Conservation (phyloP, 2,113 vertebrate genomes). For the Aegotheles bennettii region DNA sequence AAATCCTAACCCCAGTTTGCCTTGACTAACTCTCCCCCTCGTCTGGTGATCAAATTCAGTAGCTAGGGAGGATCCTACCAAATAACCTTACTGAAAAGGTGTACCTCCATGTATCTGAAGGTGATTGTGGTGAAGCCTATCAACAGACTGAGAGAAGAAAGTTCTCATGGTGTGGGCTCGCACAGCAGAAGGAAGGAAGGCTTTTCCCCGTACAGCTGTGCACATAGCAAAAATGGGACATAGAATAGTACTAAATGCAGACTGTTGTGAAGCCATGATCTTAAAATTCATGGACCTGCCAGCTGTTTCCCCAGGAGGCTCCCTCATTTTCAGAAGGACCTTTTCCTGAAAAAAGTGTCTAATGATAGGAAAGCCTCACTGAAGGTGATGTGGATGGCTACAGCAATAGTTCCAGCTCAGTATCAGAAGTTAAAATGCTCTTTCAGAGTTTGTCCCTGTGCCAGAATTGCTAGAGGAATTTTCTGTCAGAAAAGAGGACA, state of each 20-base stretch:
- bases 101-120: background rate
- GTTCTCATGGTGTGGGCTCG: fast-evolving
- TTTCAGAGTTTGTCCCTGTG: background rate
- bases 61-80: background rate
- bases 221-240: background rate
- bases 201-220: background rate
- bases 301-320: background rate
- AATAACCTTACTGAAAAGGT: background rate
- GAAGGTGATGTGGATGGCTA: background rate
- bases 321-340: background rate
- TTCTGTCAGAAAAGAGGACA: background rate
- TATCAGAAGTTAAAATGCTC: background rate
- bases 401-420: background rate
- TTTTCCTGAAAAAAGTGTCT: background rate
- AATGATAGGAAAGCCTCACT: background rate
- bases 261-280: background rate
- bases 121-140: background rate
- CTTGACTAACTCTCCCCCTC: background rate
- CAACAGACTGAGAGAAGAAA: background rate
- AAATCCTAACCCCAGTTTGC: background rate
- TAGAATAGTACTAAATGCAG: background rate
- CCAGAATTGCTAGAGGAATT: background rate
- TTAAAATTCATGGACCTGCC: background rate
- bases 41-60: background rate
- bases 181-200: background rate